phyloP scores from a whole-genome alignment of 2,113 vertebrate species.

The Pelecanoides urinatrix region DNA sequence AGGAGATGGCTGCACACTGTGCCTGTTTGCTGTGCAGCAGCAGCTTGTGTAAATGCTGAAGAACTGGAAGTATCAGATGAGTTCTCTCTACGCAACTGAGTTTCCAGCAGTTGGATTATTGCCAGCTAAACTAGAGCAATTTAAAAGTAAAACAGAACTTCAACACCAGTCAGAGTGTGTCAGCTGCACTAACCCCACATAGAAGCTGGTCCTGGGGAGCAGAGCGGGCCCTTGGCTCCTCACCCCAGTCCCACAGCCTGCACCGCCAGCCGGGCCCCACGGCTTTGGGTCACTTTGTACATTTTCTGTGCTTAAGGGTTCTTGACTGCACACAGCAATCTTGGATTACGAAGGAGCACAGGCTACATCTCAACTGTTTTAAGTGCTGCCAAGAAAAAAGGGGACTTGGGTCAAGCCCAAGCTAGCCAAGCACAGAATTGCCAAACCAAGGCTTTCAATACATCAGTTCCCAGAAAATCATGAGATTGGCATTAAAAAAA shows the following conservation, averaged over 20 bases:
- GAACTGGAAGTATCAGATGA: not conserved
- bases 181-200: not conserved
- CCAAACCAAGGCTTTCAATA: slow-evolving; percentile 46
- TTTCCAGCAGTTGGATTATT: not conserved
- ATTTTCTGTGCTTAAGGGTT: not conserved
- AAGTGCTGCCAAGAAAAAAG: slow-evolving; percentile 47
- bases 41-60: not conserved
- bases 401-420: slow-evolving; percentile 21
- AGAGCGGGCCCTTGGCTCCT: not conserved
- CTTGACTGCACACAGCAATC: not conserved
- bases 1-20: not conserved
- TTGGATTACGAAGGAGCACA: slow-evolving; percentile 21
- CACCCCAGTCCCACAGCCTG: not conserved
- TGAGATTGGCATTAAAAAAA: slow-evolving; percentile 3
- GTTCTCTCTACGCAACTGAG: not conserved
- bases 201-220: not conserved
- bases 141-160: not conserved
- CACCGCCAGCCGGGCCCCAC: rapidly evolving
- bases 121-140: not conserved
- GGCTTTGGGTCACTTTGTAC: not conserved
- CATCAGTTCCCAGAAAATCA: slow-evolving; percentile 45
- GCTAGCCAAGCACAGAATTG: slow-evolving; percentile 22
- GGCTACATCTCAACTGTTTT: slow-evolving; percentile 2
- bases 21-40: not conserved
- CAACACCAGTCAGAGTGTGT: not conserved